phyloP scores from a whole-genome alignment of 1,140 invertebrate genomes.

The Megalopta genalis region DNA sequence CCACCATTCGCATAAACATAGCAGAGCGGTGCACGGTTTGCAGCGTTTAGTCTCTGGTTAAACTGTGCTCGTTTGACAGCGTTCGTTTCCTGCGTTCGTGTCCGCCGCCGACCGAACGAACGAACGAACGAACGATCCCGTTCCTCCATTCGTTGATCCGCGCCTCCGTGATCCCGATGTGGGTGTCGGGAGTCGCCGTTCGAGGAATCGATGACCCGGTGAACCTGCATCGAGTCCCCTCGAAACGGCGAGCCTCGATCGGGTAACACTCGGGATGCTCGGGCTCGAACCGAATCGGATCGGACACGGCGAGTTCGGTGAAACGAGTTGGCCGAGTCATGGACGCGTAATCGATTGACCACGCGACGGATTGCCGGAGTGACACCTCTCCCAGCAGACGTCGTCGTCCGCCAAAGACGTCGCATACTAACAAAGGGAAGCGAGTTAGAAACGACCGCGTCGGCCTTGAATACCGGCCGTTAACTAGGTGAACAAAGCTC shows the following conservation, averaged over 20 bases:
- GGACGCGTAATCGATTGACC: too few relatives aligned
- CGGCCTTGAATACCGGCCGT: slow-evolving; percentile 9
- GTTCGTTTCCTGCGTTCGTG: slow-evolving; percentile 15
- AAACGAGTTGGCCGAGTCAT: too few relatives aligned
- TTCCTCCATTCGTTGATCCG: neutral
- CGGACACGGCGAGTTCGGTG: too few relatives aligned
- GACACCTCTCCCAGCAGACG: too few relatives aligned
- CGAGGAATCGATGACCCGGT: neutral
- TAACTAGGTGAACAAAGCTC: slow-evolving; percentile 51
- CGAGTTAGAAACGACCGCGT: slow-evolving; percentile 7
- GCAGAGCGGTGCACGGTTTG: slow-evolving; percentile 48
- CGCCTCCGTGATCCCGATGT: too few relatives aligned
- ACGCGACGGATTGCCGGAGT: too few relatives aligned
- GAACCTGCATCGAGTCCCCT: neutral
- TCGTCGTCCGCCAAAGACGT: neutral
- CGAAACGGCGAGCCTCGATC: too few relatives aligned
- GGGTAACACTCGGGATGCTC: too few relatives aligned
- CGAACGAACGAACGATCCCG: neutral
- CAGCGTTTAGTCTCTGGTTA: slow-evolving; percentile 60
- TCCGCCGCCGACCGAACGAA: neutral
- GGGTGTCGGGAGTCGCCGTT: neutral
- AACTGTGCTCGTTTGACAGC: slow-evolving; percentile 33
- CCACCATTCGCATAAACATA: slow-evolving; percentile 68
- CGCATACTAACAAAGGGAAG: slow-evolving; percentile 13
- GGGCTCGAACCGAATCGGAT: too few relatives aligned